Conservation (phyloP, 2,888 invertebrate species). For the Muschampia plurimacula region DNA sequence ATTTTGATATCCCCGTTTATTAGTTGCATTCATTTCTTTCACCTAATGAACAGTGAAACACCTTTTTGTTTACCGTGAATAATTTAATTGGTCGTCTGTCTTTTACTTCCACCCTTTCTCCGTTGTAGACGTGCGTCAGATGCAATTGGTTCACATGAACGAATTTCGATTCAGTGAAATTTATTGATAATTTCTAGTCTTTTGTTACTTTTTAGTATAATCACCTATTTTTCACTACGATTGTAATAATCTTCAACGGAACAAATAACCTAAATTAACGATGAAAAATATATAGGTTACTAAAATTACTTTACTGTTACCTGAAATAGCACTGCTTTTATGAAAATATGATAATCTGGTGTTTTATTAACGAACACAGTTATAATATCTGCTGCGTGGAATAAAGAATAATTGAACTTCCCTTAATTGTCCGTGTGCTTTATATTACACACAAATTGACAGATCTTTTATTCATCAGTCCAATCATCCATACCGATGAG, state of each 20-base stretch:
- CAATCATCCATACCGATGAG: slow-evolving; percentile 77
- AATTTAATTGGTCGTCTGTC: slow-evolving; percentile 47
- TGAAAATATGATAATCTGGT: neutral
- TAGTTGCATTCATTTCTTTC: slow-evolving; percentile 12
- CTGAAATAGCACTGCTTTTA: neutral
- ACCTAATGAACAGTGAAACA: slow-evolving; percentile 36
- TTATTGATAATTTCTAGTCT: slow-evolving; percentile 48
- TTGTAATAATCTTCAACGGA: neutral
- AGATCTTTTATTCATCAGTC: slow-evolving; percentile 82
- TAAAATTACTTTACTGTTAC: neutral
- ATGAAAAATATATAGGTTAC: neutral
- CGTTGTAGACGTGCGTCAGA: slow-evolving; percentile 46
- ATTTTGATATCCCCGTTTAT: neutral
- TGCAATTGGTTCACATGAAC: slow-evolving; percentile 47
- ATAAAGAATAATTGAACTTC: slow-evolving; percentile 63
- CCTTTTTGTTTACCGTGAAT: slow-evolving; percentile 30
- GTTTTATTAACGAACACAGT: neutral
- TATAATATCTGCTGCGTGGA: neutral
- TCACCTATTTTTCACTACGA: slow-evolving; percentile 32
- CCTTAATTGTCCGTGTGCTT: slow-evolving; percentile 71
- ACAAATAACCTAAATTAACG: neutral
- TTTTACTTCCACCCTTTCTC: slow-evolving; percentile 47
- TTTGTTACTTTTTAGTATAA: slow-evolving; percentile 41
- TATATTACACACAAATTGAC: slow-evolving; percentile 79
- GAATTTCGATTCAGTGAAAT: slow-evolving; percentile 45